These are phyloP conservation scores for Actenoides lindsayi DNA, from an alignment of 2,113 vertebrate species.

Conservation along the genomic window DNA sequence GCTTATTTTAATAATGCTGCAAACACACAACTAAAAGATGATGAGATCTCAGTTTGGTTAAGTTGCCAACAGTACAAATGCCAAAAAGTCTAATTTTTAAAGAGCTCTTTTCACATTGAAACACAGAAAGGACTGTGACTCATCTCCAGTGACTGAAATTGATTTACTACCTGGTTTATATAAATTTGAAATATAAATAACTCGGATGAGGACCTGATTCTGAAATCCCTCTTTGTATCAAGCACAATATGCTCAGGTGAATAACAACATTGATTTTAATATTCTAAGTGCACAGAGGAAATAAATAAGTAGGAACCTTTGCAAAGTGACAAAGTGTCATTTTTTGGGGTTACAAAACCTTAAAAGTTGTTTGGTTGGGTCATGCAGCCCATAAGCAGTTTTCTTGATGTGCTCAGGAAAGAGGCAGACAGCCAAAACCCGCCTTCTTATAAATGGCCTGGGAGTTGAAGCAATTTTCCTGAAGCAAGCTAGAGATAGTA, in stretches of 20 bases:
- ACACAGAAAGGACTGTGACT: background rate
- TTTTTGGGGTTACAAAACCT: background rate
- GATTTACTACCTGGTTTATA: background rate
- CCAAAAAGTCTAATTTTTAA: background rate
- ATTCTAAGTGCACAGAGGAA: background rate
- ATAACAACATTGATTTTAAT: background rate
- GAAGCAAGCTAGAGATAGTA: background rate
- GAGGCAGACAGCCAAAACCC: background rate
- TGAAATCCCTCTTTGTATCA: background rate
- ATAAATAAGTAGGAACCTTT: background rate
- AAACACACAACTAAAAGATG: background rate
- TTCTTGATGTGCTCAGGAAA: background rate
- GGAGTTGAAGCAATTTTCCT: background rate
- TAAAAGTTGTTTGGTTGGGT: background rate
- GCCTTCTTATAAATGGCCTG: background rate
- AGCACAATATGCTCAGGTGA: background rate
- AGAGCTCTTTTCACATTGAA: background rate
- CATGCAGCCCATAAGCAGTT: background rate
- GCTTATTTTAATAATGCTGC: background rate
- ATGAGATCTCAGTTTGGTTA: constrained; percentile 8
- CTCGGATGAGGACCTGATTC: background rate
- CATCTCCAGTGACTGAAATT: background rate
- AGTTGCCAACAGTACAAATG: background rate
- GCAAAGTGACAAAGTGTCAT: background rate
- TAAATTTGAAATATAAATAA: background rate